Evolutionary conservation across 2,113 vertebrate genomes (phyloP), one percentile per base, ranked within the genome.

Genomic region (Ibidorhyncha struthersii): DNA sequence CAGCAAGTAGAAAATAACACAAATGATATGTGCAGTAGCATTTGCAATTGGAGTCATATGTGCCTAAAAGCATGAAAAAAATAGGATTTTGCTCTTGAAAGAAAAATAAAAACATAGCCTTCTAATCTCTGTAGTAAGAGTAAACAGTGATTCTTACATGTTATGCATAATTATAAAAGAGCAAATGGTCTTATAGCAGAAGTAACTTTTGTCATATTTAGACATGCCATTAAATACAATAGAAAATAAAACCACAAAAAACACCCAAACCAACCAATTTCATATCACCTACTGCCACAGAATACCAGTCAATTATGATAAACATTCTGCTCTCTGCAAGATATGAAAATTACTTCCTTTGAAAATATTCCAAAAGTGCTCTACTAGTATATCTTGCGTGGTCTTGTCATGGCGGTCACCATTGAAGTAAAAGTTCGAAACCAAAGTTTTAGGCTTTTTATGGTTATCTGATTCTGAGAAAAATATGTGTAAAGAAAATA

Each of bases 331-430:
- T 29, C 38, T 56, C 49, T 71, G 61, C 20, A 69, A 50, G 26
- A 50, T 7, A 77, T 0, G 1, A 63, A 36, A 30, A 49, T 61
- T 32, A 14, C 1, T 3, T 52, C 36, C 14, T 88, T 61, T 36
- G 14, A 67, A 86, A 72, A 19, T 34, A 77, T 7, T 43, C 13
- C 32, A 63, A 4, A 63, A 4, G 22, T 52, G 20, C 23, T 74
- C 10, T 52, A 40, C 2, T 34, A n/a, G 5, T 12, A 6, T 22
- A 12, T 14, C 41, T 32, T 76, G 38, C 55, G 41, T 0, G 0
- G 43, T 59, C 40, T 19, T 52, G 7, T 40, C 15, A 13, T 17
- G n/a, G 26, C 43, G 83, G 53, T 41, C 53, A 69, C 26, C 32
- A 41, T 0, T 2, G 1, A 78, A 80, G 17, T 19, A 25, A 25